Evolutionary conservation across 2,113 vertebrate species (phyloP), one percentile per base, ranked within the genome.

Genomic region (Chamaetylas fuelleborni): DNA sequence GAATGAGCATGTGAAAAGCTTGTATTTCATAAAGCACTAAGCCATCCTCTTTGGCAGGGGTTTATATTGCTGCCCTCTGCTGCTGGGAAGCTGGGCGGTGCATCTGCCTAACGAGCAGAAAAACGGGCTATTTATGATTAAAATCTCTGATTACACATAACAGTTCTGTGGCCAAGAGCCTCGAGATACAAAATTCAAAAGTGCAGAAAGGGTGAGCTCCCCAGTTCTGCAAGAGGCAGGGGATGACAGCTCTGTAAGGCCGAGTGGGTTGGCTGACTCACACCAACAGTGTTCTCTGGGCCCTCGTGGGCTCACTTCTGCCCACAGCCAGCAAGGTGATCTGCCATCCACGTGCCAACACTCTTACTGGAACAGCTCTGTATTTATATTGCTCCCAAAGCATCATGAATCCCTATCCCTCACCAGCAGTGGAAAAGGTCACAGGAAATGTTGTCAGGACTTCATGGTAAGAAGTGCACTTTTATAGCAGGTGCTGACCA

Each of bases 31-130:
- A 40, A 38, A 72, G 40, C 53, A 31, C n/a, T 29, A 64, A 90
- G 16, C 5, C 4, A 2, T 25, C 22, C 51, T 82, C 34, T 33
- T 48, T 36, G 73, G 29, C 57, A 81, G 53, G 53, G 38, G 14
- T 47, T 82, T 82, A 18, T 76, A 34, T 40, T 69, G 66, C 81
- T 93, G 93, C 92, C 90, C 88, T 80, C 93, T 93, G 88, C 90
- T 90, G 95, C 92, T 81, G 48, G 38, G 17, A 82, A 22, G 22
- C 45, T 18, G 62, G 5, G 58, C 1, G 0, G 62, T 60, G 74
- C 56, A 18, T 67, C 36, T 25, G 56, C 43, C 40, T 26, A 23
- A n/a, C 0, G 9, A 79, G 62, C 48, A 45, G 64, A 31, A 87
- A 78, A 66, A 19, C 1, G 2, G 42, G 25, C 17, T 25, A 8